Base-by-base conservation (phyloP, 2,888 invertebrate genomes). In the Resseliella maxima region DNA sequence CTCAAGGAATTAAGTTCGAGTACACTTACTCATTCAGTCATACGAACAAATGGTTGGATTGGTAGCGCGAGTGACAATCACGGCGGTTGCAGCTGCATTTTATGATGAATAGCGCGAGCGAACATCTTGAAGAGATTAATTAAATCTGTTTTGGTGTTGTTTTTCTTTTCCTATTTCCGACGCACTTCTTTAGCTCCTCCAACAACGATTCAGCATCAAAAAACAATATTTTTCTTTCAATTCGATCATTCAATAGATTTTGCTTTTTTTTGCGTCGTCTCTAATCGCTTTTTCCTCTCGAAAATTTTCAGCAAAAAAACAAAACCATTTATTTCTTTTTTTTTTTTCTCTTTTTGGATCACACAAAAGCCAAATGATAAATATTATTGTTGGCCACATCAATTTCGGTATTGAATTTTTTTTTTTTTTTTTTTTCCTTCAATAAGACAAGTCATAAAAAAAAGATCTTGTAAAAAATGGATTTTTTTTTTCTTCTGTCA, bases 121-220 rank as follows among this genome's bases (percentile, higher is more conserved):
- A n/a, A 83, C 83, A 83, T 83, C 83, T 83, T 83, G 83, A 83
- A 83, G 24, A 83, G 83, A 83, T 83, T 83, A 83, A 83, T 83
- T 83, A 83, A 83, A 83, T 83, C 83, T 83, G 21, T 38, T 21
- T 50, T 50, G 15, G 46, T n/a, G n/a, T n/a, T n/a, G 41, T 41
- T 5, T 36, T 35, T 36, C 21, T 38, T 38, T 83, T 38, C 24
- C 83, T 21, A 83, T 36, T 83, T 38, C 83, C 38, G 31, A 38
- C 24, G 18, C 41, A 38, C n/a, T 83, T 83, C 21, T 83, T 83
- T n/a, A 24, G 1, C 83, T 10, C 5, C 41, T 41, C 41, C 41
- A 41, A 41, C n/a, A n/a, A n/a, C n/a, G n/a, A n/a, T n/a, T n/a
- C n/a, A n/a, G n/a, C n/a, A n/a, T n/a, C n/a, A n/a, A n/a, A n/a